A percentile compares a stretch with the other conserved stretches of the same genome.
Evolutionary conservation across 1,140 invertebrate species (phyloP).

Genomic region (Drosophila bipectinata): DNA sequence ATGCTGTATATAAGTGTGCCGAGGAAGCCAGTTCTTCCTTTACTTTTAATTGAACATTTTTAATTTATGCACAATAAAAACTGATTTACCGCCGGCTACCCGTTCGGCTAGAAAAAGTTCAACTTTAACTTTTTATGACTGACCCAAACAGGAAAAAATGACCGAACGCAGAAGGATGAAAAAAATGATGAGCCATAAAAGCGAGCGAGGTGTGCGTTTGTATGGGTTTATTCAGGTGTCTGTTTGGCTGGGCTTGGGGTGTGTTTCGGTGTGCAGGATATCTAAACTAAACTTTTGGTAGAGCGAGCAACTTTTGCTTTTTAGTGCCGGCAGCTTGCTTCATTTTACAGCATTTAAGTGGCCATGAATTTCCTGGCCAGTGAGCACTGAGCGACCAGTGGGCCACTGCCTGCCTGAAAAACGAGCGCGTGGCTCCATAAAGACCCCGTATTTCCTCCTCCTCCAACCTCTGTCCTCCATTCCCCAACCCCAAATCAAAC

Average conservation of each 20-base stretch:
- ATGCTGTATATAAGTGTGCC: neutral
- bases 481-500: constrained; percentile 5
- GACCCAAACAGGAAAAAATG: constrained; percentile 40
- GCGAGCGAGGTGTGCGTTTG: constrained; percentile 50
- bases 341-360: constrained; percentile 81
- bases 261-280: constrained; percentile 17
- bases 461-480: neutral
- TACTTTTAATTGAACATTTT: constrained; percentile 75
- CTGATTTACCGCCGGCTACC: constrained; percentile 62
- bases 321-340: constrained; percentile 72
- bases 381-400: constrained; percentile 39
- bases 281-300: constrained; percentile 62
- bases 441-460: constrained; percentile 11
- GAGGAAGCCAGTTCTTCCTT: constrained; percentile 8
- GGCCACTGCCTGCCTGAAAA: constrained; percentile 48
- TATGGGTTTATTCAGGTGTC: constrained; percentile 16
- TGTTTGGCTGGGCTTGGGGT: neutral
- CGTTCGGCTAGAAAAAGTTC: constrained; percentile 55
- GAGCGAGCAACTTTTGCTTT: constrained; percentile 71
- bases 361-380: constrained; percentile 71
- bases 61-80: constrained; percentile 81
- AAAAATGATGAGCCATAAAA: constrained; percentile 67
- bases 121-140: constrained; percentile 69
- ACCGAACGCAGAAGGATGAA: neutral
- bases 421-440: constrained; percentile 58